These are phyloP conservation scores for Chironomus riparius DNA, from an alignment of 2,888 invertebrate genomes.

Conservation along the genomic window DNA sequence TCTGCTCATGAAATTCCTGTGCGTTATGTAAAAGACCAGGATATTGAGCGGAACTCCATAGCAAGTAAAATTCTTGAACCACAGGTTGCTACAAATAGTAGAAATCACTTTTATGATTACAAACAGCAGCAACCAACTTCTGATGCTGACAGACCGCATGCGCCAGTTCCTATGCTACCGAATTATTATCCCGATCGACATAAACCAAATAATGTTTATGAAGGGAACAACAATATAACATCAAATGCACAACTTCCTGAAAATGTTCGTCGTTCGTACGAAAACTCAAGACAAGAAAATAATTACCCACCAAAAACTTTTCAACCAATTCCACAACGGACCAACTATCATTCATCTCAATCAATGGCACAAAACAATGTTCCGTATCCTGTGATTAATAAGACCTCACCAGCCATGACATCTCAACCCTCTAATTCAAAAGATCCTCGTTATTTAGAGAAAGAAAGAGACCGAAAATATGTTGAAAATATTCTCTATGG, in stretches of 20 bases:
- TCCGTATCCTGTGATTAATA: not conserved
- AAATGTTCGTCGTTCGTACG: not conserved
- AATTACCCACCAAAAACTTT: not conserved
- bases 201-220: not conserved
- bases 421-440: not conserved
- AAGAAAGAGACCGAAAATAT: constrained; percentile 15
- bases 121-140: not conserved
- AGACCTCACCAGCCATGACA: not conserved
- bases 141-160: constrained; percentile 2
- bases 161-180: not conserved
- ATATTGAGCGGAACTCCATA: not conserved
- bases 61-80: not conserved
- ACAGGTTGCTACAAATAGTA: not conserved
- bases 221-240: not conserved
- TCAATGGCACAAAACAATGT: not conserved
- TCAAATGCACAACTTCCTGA: not conserved
- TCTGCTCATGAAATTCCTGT: not conserved
- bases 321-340: constrained; percentile 1
- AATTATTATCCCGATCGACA: not conserved
- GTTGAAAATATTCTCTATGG: constrained; percentile 23
- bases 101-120: not conserved
- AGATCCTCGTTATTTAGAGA: not conserved
- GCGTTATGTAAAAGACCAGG: not conserved
- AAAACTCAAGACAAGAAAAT: not conserved
- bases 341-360: constrained; percentile 10